Evolutionary conservation across 2,888 invertebrate species (phyloP).

Genomic region (Drepanosiphum platanoidis): DNA sequence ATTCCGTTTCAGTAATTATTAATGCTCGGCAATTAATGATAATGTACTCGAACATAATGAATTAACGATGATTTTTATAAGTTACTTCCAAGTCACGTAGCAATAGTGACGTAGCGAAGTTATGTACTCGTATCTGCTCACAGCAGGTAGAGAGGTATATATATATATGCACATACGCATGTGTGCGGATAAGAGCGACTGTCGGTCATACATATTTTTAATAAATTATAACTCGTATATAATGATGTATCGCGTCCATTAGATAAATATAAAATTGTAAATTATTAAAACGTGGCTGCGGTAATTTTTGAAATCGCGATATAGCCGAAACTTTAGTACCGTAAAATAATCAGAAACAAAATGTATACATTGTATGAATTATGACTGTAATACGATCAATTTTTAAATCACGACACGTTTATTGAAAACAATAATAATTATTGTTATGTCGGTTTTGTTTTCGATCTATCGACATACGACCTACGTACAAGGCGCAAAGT

Average conservation of each 20-base stretch:
- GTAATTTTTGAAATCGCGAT: neutral
- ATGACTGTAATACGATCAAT: neutral
- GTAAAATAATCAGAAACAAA: constrained; percentile 1
- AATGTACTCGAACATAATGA: neutral
- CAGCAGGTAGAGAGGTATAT: constrained; percentile 27
- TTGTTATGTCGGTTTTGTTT: too few species aligned
- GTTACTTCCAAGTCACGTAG: constrained; percentile 32
- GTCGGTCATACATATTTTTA: constrained; percentile 6
- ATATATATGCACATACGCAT: neutral
- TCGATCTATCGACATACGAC: too few species aligned
- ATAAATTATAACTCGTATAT: neutral
- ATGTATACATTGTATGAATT: neutral
- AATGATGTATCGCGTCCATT: constrained; percentile 19
- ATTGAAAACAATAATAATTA: neutral
- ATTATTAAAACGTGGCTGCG: neutral
- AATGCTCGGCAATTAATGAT: constrained; percentile 21
- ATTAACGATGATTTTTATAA: constrained; percentile 39
- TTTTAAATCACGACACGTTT: neutral
- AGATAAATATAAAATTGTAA: neutral
- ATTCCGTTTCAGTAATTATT: neutral
- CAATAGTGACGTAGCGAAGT: constrained; percentile 24
- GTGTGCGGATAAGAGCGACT: neutral
- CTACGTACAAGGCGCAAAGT: too few species aligned
- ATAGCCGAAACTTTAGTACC: neutral
- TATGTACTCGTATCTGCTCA: neutral